Evolutionary conservation across 2,113 vertebrate genomes (phyloP).

Genomic region (Actenoides lindsayi): DNA sequence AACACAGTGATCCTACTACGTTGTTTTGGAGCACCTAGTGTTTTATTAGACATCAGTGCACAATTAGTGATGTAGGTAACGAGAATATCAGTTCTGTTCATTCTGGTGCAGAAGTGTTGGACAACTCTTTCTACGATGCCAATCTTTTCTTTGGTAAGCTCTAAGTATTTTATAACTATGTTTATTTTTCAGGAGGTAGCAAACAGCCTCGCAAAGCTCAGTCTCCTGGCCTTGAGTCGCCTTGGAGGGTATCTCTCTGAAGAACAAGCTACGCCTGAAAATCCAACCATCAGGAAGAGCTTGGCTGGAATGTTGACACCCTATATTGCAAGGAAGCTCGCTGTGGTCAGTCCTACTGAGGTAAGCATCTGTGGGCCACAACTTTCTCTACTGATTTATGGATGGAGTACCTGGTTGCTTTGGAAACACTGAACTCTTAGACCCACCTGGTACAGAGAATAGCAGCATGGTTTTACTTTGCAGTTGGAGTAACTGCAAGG

Average conservation of each 20-base stretch:
- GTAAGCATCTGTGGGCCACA: constrained; percentile 62
- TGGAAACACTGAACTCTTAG: not conserved
- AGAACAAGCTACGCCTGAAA: constrained; percentile 88
- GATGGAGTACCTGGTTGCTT: not conserved
- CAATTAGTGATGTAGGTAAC: not conserved
- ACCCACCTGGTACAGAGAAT: not conserved
- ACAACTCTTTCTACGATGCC: not conserved
- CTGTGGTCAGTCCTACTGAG: constrained; percentile 83
- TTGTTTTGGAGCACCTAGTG: not conserved
- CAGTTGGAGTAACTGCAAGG: not conserved
- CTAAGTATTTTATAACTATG: not conserved
- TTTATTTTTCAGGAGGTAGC: constrained; percentile 85
- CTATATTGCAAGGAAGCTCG: constrained; percentile 90
- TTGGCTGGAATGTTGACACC: constrained; percentile 94
- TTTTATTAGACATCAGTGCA: not conserved
- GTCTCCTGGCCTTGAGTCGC: constrained; percentile 88
- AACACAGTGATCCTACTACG: not conserved
- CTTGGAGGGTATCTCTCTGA: constrained; percentile 88
- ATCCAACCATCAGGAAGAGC: constrained; percentile 91
- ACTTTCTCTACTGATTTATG: not conserved
- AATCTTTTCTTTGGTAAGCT: not conserved
- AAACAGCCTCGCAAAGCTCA: constrained; percentile 93
- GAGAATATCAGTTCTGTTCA: not conserved
- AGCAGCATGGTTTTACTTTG: not conserved
- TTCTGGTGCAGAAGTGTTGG: not conserved